A percentile compares a stretch with the other conserved stretches of the same genome.
Conservation (phyloP, 2,797 vertebrate genomes). For the Gymnoscopelus braueri region DNA sequence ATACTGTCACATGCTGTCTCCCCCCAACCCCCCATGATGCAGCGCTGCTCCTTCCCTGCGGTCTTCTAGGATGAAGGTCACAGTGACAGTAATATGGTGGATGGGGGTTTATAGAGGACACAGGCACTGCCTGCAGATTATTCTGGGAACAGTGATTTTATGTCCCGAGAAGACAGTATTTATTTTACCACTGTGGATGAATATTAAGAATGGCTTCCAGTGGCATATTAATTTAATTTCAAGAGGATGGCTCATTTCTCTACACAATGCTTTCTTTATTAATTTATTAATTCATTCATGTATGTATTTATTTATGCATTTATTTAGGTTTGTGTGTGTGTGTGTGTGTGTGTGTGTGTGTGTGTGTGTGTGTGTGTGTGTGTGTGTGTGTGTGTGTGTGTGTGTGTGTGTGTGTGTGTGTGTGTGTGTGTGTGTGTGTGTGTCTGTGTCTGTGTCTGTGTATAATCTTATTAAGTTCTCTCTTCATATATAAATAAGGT, state of each 20-base stretch:
- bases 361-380: background rate
- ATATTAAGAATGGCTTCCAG: background rate
- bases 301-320: too few species aligned
- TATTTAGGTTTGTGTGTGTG: too few species aligned
- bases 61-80: too few species aligned
- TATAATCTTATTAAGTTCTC: background rate
- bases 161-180: background rate
- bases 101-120: background rate
- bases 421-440: constrained; percentile 6
- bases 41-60: too few species aligned
- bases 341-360: background rate
- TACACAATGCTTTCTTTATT: too few species aligned
- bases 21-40: too few species aligned
- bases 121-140: background rate
- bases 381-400: background rate
- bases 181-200: background rate
- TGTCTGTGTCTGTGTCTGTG: background rate
- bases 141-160: background rate
- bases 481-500: too few species aligned
- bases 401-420: background rate
- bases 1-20: too few species aligned
- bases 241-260: too few species aligned
- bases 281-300: too few species aligned
- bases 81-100: too few species aligned
- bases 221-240: background rate